Base-by-base conservation (phyloP, 2,113 vertebrate species). In the Psilopsiagon aymara region DNA sequence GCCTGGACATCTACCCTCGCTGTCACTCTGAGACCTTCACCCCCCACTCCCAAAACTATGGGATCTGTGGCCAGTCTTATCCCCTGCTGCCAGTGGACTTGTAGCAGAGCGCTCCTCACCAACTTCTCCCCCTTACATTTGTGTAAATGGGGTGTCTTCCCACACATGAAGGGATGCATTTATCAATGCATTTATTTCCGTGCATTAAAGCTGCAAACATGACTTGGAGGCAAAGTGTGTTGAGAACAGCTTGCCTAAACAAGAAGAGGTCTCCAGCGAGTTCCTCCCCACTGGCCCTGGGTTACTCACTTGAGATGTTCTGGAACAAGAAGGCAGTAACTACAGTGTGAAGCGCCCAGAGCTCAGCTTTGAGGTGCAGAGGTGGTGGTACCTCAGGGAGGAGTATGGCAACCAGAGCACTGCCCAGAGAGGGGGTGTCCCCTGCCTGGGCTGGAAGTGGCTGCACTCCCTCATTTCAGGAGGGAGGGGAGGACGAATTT, bases 291-390 rank as follows among this genome's bases (percentile, higher is more conserved):
- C 14, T 23, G 88, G 17, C 37, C 59, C 1, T 2, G 52, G 33
- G 53, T 82, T 43, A 96, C 35, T 94, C 59, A 9, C n/a, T 68
- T 28, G 88, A 91, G 82, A 91, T 94, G 51, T 90, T 97, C 95
- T 97, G 84, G 47, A 92, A 94, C 51, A 91, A 89, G 0, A 74
- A 67, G 59, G 64, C 31, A 57, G 41, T 37, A 47, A 52, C 33
- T 41, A 10, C 47, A 62, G 3, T 10, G 11, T 0, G 1, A 20
- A 64, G 43, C 43, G 69, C 29, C 33, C 35, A 13, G 76, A 33
- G 23, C 19, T 3, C 18, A 33, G 74, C 66, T 59, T 37, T 37
- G 43, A 57, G 73, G 59, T 0, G 0, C 60, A 21, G 60, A 29
- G 51, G 31, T 31, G 31, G 17, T 31, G 62, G 10, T 5, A 4